Percentiles rank a stretch among this genome's conserved stretches.
Evolutionary conservation across 2,113 vertebrate species (phyloP).

Genomic region (Perognathus longimembris): DNA sequence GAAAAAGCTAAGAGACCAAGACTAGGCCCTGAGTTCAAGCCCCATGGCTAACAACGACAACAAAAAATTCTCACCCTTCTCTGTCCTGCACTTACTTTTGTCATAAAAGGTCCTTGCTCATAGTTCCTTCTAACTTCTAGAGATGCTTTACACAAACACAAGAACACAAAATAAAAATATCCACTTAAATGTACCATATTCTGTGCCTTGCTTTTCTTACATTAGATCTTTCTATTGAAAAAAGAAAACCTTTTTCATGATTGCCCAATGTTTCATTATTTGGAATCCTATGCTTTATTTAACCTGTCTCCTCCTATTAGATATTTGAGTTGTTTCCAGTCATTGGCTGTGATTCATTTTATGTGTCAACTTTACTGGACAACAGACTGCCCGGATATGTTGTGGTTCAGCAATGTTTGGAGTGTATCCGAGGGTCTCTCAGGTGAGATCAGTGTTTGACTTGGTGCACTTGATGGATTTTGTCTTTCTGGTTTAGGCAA

Average conservation of each 20-base stretch:
- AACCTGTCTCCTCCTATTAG: not conserved
- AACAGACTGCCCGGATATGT: not conserved
- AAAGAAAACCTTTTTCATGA: not conserved
- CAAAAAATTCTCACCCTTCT: not conserved
- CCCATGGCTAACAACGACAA: too few species aligned
- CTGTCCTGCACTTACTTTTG: not conserved
- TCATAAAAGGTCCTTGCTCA: not conserved
- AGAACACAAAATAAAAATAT: slow-evolving; percentile 16
- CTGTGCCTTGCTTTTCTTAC: not conserved
- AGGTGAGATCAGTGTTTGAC: slow-evolving; percentile 4
- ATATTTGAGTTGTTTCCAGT: not conserved
- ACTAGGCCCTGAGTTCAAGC: too few species aligned
- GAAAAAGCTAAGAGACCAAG: too few species aligned
- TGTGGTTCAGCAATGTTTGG: not conserved
- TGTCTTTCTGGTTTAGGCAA: too few species aligned
- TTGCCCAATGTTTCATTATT: not conserved
- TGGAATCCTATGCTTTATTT: slow-evolving; percentile 20
- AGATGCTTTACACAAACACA: not conserved
- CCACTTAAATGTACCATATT: not conserved
- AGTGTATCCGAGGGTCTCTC: not conserved
- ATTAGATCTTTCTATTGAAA: not conserved
- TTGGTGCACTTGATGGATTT: not conserved
- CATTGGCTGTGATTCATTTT: slow-evolving; percentile 37
- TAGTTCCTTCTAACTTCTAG: not conserved
- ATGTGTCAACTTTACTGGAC: slow-evolving; percentile 10